Base-by-base conservation (phyloP, 1,140 invertebrate genomes). In the Halictus rubicundus region DNA sequence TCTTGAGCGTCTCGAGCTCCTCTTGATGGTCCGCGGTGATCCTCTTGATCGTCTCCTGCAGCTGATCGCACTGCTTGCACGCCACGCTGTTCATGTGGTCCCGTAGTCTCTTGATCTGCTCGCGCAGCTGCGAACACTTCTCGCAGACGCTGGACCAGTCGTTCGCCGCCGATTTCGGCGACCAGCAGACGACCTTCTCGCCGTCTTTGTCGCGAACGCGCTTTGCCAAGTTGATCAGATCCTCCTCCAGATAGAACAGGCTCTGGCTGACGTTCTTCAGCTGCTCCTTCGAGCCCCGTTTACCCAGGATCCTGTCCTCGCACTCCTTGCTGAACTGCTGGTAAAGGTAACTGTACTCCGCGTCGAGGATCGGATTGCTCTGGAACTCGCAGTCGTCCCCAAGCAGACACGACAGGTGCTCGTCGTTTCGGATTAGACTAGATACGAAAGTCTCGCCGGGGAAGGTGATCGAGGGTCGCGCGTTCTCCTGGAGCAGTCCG, bases 331-430 rank as follows among this genome's bases (percentile, higher is more conserved):
- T 93, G 88, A 95, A 94, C 81, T 94, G 94, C 71, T 94, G 94
- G 90, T 94, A 95, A 42, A 95, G 91, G 89, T 94, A 95, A 78
- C 94, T 93, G 87, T 95, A 95, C 91, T 95, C 95, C 72, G 94
- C 93, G 87, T 94, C 94, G 75, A 92, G 92, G 23, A 92, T 84
- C 77, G 92, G 89, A 88, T 94, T 92, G 68, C 88, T 91, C 76
- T 93, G 92, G 76, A 94, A 91, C 14, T 89, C 82, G 16, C 66
- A 64, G 8, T 89, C 87, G 23, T 90, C 89, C 19, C 88, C 74
- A 9, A 72, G 68, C 23, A 93, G 75, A 37, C 82, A 83, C 21
- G 86, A 87, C 32, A 93, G 75, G 25, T 87, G 68, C 52, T 91
- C 88, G 68, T 92, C 91, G 65, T 89, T 88, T 66, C 85, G 85